Percentiles rank a stretch among this genome's conserved stretches.
Evolutionary conservation across 1,140 invertebrate genomes (phyloP).

Genomic region (Helicorthomorpha holstii): DNA sequence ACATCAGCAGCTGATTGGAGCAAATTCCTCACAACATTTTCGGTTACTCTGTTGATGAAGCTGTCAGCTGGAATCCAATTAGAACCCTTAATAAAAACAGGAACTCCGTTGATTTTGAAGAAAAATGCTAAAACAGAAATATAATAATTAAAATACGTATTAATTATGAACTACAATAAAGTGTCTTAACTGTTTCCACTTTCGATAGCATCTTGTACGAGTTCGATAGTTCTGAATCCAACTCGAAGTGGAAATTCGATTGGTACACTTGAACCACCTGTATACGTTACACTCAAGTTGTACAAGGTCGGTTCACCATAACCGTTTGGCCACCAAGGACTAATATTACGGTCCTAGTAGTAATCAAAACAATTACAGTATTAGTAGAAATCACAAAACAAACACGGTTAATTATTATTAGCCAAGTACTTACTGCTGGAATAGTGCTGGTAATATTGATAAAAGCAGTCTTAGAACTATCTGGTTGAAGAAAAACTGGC

Average conservation of each 20-base stretch:
- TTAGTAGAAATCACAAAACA: background rate
- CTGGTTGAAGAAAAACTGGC: background rate
- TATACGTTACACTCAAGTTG: conserved; percentile 36
- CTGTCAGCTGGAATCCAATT: conserved; percentile 88
- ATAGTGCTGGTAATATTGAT: background rate
- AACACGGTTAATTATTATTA: too few species aligned
- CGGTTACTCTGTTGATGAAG: conserved; percentile 54
- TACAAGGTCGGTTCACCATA: conserved; percentile 70
- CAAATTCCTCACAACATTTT: conserved; percentile 32
- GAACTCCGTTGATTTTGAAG: conserved; percentile 67
- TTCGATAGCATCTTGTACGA: conserved; percentile 29
- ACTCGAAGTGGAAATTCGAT: conserved; percentile 33
- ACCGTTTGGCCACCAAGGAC: conserved; percentile 89
- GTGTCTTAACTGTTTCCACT: conserved; percentile 11
- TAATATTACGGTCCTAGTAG: conserved; percentile 20
- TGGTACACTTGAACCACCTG: conserved; percentile 21
- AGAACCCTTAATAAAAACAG: conserved; percentile 90
- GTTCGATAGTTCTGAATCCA: conserved; percentile 72
- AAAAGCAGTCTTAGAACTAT: background rate
- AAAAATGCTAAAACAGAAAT: conserved; percentile 61
- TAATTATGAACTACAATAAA: conserved; percentile 1
- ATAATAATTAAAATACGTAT: conserved; percentile 3
- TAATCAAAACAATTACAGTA: background rate
- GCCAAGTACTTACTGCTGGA: background rate
- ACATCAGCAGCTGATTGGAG: conserved; percentile 52